Percentiles rank a stretch among this genome's conserved stretches.
Conservation (phyloP, 2,113 vertebrate genomes). For the Aepyceros melampus region DNA sequence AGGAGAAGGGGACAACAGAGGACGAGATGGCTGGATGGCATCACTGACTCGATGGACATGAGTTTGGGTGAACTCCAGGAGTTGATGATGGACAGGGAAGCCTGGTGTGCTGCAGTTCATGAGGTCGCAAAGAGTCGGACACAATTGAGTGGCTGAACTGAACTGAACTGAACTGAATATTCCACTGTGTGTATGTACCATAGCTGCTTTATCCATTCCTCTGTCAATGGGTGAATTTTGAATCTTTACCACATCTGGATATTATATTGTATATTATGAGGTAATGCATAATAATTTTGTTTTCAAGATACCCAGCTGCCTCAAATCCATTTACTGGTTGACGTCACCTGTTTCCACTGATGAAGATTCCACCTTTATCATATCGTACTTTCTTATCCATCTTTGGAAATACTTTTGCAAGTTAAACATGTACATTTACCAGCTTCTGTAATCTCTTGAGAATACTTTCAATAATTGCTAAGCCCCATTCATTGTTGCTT, state of each 20-base stretch:
- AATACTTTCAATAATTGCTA: not conserved
- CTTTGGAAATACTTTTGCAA: not conserved
- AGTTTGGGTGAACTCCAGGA: no score
- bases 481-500: not conserved
- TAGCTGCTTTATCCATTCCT: not conserved
- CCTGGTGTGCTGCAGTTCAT: accelerated
- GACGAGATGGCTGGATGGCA: no score
- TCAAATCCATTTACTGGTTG: not conserved
- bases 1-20: no score
- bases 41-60: accelerated
- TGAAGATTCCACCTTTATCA: no score
- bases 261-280: not conserved
- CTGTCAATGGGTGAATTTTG: not conserved
- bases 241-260: not conserved
- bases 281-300: not conserved
- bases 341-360: accelerated
- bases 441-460: not conserved
- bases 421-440: not conserved
- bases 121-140: no score
- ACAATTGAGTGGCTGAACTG: no score
- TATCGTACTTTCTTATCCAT: no score
- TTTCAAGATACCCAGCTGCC: not conserved
- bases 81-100: no score
- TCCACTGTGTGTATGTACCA: not conserved
- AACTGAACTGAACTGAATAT: not conserved